Conservation (phyloP, 2,113 vertebrate species). For the Zeus faber region DNA sequence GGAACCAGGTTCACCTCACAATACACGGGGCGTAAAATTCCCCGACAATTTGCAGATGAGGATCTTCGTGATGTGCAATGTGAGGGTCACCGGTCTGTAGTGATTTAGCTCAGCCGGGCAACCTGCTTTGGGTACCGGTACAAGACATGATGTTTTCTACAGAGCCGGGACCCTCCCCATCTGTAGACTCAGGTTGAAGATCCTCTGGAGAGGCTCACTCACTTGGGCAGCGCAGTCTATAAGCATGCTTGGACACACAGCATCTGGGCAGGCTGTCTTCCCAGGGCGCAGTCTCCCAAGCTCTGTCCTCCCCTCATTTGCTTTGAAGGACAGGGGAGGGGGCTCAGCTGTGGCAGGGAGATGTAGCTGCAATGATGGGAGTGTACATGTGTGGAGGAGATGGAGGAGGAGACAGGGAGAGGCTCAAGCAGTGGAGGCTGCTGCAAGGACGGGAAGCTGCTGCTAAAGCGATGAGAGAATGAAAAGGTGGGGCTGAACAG, state of each 20-base stretch:
- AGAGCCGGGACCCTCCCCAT: conserved; percentile 1
- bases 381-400: too few relatives aligned
- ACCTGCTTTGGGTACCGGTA: conserved; percentile 4
- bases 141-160: background rate
- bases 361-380: too few relatives aligned
- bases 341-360: background rate
- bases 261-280: conserved; percentile 13
- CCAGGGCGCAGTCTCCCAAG: background rate
- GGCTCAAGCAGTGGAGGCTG: too few relatives aligned
- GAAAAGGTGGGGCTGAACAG: too few relatives aligned
- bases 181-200: conserved; percentile 15
- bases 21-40: too few relatives aligned
- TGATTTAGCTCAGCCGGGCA: background rate
- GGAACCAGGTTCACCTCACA: too few relatives aligned
- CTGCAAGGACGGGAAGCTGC: too few relatives aligned
- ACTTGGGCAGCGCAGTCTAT: conserved; percentile 6
- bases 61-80: conserved; percentile 3
- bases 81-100: conserved; percentile 6
- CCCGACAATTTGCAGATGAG: too few relatives aligned
- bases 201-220: background rate
- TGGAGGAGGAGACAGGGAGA: too few relatives aligned
- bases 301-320: conserved; percentile 4
- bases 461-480: too few relatives aligned
- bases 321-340: too few relatives aligned
- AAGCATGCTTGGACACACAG: too few relatives aligned